Evolutionary conservation across 2,888 invertebrate genomes (phyloP), one percentile per base, ranked within the genome.

Genomic region (Amphipyra berbera): DNA sequence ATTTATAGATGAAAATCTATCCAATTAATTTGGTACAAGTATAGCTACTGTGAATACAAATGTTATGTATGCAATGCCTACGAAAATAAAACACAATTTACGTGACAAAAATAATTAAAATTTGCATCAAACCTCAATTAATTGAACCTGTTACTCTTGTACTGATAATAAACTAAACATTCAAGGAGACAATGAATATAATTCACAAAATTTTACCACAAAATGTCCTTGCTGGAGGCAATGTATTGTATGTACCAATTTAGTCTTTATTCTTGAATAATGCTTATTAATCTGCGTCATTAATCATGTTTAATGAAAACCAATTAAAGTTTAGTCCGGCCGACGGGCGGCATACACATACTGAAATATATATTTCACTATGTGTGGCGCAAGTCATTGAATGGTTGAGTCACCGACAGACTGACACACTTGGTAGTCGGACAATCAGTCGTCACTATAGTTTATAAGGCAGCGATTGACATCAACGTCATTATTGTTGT

Each of bases 281-380:
- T 80, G 76, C 76, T 82, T 71, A 76, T 79, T 79, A 79, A 85
- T 83, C 68, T 70, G 58, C 60, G 49, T 55, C 71, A 85, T 85
- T 83, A 81, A 85, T 86, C 82, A 84, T 79, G 71, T 81, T 82
- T 85, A 87, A 88, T 88, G 83, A 86, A 88, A 85, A 85, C 82
- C 82, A 86, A 87, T 88, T 86, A 87, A 83, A 78, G 60, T 73
- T 78, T 69, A 54, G 79, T 74, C 68, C 63, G 67, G 62, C 63
- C 56, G 79, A 70, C 72, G 68, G 71, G 61, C 62, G 61, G 71
- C 78, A 64, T 65, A 67, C 67, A 70, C 71, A 67, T 76, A 73
- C 67, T 67, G 64, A 65, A 70, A 68, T 30, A 71, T 61, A 71
- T 61, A 79, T 70, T 74, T 62, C 61, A 73, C 65, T 73, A 66